Base-by-base conservation (phyloP, 2,888 invertebrate species). In the Zeuzera pyrina region DNA sequence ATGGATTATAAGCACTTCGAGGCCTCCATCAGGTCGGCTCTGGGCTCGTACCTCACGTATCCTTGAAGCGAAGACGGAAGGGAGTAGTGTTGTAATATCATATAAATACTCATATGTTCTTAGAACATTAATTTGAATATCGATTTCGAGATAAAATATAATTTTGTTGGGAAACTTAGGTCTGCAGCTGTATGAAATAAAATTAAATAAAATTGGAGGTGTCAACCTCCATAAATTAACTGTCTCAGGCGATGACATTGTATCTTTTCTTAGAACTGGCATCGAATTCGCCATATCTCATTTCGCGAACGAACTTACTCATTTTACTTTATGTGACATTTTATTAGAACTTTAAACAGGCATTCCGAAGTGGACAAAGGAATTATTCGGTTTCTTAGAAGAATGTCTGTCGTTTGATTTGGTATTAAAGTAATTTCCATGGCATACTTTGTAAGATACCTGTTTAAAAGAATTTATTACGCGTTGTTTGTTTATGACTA, bases 241-340 rank as follows among this genome's bases (percentile, higher is more conserved):
- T 28, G 48, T 40, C 46, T 49, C 47, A 51, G 39, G 56, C 57
- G 62, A 25, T 13, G 25, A 70, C 69, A 70, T 59, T 64, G 67
- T 70, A 55, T 52, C 52, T 41, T 35, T 70, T 67, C 68, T 59
- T 41, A 58, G 64, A 68, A 38, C 29, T 12, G 13, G 11, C 12
- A 11, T 11, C 12, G 8, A 25, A 13, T 12, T 25, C 8, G 25
- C 12, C 30, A 43, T 43, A 50, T 45, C 38, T 50, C 43, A 45
- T 47, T 26, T 39, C 19, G 33, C 33, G 22, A 30, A 29, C 32
- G 29, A 50, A 40, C 41, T 57, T 47, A 54, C 52, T 64, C 61
- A 57, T 56, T 57, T 57, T 46, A 57, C 56, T 78, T 77, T 79
- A 78, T 76, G 76, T 67, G 78, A 78, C 79, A 74, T 43, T 71